phyloP scores from a whole-genome alignment of 2,888 invertebrate genomes.

The Cephus spinipes region DNA sequence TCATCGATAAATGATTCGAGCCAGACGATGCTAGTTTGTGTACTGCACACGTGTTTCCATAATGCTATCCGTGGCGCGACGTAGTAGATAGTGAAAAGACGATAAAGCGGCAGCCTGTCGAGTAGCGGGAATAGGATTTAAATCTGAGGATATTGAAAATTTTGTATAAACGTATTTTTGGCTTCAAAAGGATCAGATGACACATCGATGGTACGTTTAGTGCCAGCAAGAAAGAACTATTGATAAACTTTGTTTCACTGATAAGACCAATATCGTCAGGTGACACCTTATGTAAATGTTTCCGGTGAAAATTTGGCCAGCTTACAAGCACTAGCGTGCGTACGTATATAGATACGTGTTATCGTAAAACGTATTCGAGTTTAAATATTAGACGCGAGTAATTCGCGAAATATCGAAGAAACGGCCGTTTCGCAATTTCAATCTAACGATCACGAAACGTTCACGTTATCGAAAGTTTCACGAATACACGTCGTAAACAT shows the following conservation, averaged over 20 bases:
- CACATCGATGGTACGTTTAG: no score
- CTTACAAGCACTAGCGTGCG: no score
- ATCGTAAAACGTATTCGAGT: background rate
- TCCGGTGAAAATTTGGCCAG: background rate
- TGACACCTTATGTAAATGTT: background rate
- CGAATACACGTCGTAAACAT: no score
- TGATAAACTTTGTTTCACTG: background rate
- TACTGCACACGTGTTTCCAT: background rate
- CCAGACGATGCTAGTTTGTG: background rate
- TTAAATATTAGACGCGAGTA: no score
- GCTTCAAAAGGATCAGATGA: no score
- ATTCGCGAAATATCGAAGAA: background rate
- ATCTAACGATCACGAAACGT: background rate
- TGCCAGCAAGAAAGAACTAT: background rate
- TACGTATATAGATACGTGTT: background rate
- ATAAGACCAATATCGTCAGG: background rate
- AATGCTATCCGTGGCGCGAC: background rate
- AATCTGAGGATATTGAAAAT: no score
- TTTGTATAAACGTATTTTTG: no score
- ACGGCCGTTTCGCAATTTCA: background rate
- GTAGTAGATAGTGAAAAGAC: no score
- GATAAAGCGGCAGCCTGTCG: no score
- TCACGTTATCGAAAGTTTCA: background rate
- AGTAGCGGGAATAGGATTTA: no score
- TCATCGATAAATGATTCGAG: background rate